A percentile compares a stretch with the other conserved stretches of the same genome.
Conservation (phyloP, 2,113 vertebrate species). For the Alethe castanea region DNA sequence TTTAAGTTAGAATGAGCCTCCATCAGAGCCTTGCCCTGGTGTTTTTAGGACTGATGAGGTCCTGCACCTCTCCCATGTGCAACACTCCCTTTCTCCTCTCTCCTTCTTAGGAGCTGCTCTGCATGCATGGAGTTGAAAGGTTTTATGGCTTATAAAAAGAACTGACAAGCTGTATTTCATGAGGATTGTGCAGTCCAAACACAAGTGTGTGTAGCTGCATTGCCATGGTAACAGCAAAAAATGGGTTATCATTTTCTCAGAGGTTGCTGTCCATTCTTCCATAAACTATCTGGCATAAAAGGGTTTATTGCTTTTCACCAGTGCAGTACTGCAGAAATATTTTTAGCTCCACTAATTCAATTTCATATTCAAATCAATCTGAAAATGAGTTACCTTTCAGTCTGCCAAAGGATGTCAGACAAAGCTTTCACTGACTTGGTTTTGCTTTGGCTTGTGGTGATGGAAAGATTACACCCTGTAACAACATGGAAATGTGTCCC, state of each 20-base stretch:
- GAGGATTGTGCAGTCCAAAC: not conserved
- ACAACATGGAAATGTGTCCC: not conserved
- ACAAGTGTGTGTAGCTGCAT: conserved; percentile 42
- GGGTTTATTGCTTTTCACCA: conserved; percentile 1
- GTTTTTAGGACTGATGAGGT: conserved; percentile 60
- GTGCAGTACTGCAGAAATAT: conserved; percentile 2
- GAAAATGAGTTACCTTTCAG: conserved; percentile 36
- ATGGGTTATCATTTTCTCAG: not conserved
- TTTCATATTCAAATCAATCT: conserved; percentile 44
- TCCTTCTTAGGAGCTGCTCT: conserved; percentile 83
- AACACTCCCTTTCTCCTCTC: conserved; percentile 47
- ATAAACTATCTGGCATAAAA: not conserved
- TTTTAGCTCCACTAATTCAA: conserved; percentile 47
- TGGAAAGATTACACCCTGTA: not conserved
- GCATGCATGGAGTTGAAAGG: conserved; percentile 45
- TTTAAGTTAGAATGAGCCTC: conserved; percentile 67
- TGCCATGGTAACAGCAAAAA: conserved; percentile 49
- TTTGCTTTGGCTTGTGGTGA: conserved; percentile 17
- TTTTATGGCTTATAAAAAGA: conserved; percentile 13
- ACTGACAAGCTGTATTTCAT: conserved; percentile 13
- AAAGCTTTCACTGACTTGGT: conserved; percentile 5
- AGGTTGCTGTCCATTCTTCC: not conserved
- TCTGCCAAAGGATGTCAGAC: conserved; percentile 15
- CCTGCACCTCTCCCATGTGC: conserved; percentile 38
- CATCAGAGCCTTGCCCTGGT: conserved; percentile 49